phyloP scores from a whole-genome alignment of 2,888 invertebrate genomes.

The Synergus laeviventris region DNA sequence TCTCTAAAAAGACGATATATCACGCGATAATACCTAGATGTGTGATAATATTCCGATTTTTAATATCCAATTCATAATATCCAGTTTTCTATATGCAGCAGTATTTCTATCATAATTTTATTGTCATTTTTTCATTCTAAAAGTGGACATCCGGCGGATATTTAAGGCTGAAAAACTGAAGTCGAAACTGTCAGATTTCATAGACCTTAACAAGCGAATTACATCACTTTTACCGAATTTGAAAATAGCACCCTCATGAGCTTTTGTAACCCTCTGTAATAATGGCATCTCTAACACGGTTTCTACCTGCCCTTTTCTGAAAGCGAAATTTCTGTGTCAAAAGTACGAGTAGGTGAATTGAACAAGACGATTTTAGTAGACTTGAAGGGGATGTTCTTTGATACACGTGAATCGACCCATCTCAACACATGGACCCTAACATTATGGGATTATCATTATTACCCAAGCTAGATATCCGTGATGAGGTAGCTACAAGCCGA shows the following conservation, averaged over 20 bases:
- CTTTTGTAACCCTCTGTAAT: slow-evolving; percentile 19
- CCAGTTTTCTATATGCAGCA: no score
- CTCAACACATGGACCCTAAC: slow-evolving; percentile 51
- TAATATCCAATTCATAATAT: no score
- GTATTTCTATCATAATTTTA: neutral
- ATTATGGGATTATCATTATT: slow-evolving; percentile 63
- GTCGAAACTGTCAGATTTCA: slow-evolving; percentile 31
- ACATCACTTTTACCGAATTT: slow-evolving; percentile 21
- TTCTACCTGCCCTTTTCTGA: slow-evolving; percentile 29
- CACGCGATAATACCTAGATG: no score
- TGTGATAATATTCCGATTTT: no score
- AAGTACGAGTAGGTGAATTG: slow-evolving; percentile 45
- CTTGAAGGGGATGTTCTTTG: slow-evolving; percentile 57
- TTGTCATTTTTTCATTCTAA: neutral
- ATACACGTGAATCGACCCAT: slow-evolving; percentile 52
- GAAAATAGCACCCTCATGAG: slow-evolving; percentile 34
- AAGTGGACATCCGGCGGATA: neutral
- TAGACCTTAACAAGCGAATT: slow-evolving; percentile 33
- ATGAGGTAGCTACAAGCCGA: slow-evolving; percentile 42
- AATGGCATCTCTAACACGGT: slow-evolving; percentile 18
- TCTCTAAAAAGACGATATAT: no score
- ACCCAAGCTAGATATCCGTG: slow-evolving; percentile 56
- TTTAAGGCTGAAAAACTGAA: neutral
- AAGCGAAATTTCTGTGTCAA: slow-evolving; percentile 39
- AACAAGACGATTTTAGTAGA: slow-evolving; percentile 55